phyloP scores from a whole-genome alignment of 1,140 invertebrate genomes.

The Nilaparvata lugens region DNA sequence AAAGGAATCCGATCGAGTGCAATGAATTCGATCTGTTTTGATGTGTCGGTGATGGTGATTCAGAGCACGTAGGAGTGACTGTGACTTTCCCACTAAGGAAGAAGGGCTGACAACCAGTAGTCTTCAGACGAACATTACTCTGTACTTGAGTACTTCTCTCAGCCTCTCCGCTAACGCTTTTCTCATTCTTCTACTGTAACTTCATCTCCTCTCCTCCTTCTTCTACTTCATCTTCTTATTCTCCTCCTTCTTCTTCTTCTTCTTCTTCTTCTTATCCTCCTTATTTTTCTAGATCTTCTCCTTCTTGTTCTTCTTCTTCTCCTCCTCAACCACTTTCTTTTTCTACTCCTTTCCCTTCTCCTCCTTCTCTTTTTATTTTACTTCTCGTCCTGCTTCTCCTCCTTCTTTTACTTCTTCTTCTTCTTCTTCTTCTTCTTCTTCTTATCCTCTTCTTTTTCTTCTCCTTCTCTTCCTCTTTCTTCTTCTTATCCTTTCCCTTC shows the following conservation, averaged over 20 bases:
- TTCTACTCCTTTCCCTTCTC: neutral
- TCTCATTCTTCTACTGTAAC: too few species aligned
- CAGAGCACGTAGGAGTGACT: neutral
- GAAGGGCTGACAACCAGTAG: too few species aligned
- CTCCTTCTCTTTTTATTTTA: neutral
- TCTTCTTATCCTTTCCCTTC: neutral
- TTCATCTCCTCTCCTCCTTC: neutral
- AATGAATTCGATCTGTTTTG: neutral
- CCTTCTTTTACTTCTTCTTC: neutral
- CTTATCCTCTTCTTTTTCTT: neutral
- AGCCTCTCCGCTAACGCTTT: too few species aligned
- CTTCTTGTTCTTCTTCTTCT: neutral
- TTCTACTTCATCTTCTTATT: neutral
- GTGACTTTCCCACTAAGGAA: neutral
- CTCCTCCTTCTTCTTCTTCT: neutral
- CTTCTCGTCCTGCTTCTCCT: neutral
- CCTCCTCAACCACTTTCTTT: neutral
- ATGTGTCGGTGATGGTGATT: neutral
- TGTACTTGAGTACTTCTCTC: too few species aligned
- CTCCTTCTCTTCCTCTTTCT: neutral
- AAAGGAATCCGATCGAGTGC: too few species aligned
- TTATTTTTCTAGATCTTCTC: neutral
- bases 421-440: neutral
- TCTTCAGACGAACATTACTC: too few species aligned
- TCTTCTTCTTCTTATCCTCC: neutral